Conservation (phyloP, 2,888 invertebrate genomes). For the Augochlorella aurata region DNA sequence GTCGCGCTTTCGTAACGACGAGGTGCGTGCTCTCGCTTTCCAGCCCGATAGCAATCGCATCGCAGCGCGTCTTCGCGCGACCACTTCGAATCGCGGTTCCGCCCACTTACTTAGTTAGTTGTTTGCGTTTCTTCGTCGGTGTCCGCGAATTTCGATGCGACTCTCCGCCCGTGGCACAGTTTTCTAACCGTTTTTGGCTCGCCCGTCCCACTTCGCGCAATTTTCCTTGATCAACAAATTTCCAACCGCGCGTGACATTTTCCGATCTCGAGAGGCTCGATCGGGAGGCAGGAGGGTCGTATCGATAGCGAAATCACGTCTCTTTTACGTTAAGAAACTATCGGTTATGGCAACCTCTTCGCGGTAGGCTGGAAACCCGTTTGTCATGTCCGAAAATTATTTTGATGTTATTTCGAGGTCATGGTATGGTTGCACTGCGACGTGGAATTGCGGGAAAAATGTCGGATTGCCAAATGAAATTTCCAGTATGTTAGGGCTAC, state of each 20-base stretch:
- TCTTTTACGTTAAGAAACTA: no score
- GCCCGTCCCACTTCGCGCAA: background rate
- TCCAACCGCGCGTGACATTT: background rate
- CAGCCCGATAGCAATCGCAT: conserved; percentile 14
- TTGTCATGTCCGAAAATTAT: no score
- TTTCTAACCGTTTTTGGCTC: background rate
- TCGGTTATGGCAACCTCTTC: no score
- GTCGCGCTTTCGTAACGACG: conserved; percentile 13
- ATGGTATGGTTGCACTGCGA: no score
- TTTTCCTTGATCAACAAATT: background rate
- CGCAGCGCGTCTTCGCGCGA: background rate
- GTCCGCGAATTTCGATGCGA: background rate
- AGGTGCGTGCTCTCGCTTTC: conserved; percentile 19
- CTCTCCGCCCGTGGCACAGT: background rate
- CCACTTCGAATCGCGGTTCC: conserved; percentile 1
- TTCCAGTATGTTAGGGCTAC: no score
- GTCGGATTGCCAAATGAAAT: no score
- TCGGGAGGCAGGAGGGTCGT: no score
- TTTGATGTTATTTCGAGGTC: no score
- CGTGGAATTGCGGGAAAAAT: no score
- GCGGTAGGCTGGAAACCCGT: no score
- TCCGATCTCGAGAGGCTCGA: background rate
- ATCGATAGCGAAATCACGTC: no score
- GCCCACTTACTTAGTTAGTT: background rate
- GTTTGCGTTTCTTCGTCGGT: background rate